Percentiles rank a stretch among this genome's conserved stretches.
These are phyloP conservation scores for Drosophila paranaensis DNA, from an alignment of 2,888 invertebrate species.

Conservation along the genomic window DNA sequence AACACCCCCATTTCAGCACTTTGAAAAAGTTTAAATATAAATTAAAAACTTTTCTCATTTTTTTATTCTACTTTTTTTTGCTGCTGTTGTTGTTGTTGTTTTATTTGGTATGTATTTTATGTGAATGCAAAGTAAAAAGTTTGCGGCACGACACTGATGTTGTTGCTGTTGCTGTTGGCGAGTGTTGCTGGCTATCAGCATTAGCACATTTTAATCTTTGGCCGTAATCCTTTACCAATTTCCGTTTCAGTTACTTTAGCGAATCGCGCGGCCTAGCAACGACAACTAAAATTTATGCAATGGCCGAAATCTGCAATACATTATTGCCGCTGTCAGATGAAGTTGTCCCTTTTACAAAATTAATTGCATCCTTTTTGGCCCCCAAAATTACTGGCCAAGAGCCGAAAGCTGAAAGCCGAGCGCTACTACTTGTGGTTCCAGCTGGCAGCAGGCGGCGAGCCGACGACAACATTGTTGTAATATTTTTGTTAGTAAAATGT, in stretches of 20 bases:
- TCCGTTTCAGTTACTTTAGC: conserved; percentile 70
- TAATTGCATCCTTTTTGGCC: conserved; percentile 77
- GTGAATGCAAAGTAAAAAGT: conserved; percentile 80
- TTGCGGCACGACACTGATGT: conserved; percentile 67
- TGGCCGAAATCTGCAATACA: conserved; percentile 69
- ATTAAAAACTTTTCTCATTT: conserved; percentile 84
- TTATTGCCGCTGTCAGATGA: conserved; percentile 81
- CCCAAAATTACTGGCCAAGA: conserved; percentile 34
- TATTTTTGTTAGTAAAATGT: conserved; percentile 78
- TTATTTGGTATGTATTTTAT: conserved; percentile 65
- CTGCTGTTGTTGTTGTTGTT: conserved; percentile 33
- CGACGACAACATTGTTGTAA: conserved; percentile 68
- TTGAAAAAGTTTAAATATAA: conserved; percentile 83
- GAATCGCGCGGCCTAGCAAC: conserved; percentile 22
- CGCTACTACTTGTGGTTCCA: conserved; percentile 43
- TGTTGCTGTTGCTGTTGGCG: conserved; percentile 25
- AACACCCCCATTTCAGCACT: conserved; percentile 81
- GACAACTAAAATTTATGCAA: conserved; percentile 57
- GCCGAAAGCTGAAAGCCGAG: neutral
- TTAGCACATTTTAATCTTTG: conserved; percentile 57
- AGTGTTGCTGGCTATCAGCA: conserved; percentile 40
- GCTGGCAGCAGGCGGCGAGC: conserved; percentile 23
- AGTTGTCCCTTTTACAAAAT: conserved; percentile 79
- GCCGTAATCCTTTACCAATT: conserved; percentile 78
- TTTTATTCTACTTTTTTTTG: conserved; percentile 40